These are phyloP conservation scores for Chlorocebus sabaeus DNA, from an alignment of 2,113 vertebrate species.

Conservation along the genomic window DNA sequence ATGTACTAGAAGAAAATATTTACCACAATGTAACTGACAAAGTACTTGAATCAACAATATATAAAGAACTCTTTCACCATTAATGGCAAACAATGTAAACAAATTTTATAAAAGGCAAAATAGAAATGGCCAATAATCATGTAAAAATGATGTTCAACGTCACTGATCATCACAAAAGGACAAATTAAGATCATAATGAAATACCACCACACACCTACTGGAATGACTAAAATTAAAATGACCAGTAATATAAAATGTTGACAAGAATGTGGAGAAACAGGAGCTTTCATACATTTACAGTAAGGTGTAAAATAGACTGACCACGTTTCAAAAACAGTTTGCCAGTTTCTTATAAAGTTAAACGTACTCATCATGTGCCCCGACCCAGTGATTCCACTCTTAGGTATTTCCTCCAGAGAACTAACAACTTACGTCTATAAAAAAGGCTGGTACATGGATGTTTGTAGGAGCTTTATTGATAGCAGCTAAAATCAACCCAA, in stretches of 20 bases:
- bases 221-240: background rate
- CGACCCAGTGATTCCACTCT: background rate
- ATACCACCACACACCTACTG: background rate
- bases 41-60: background rate
- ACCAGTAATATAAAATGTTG: background rate
- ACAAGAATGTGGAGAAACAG: background rate
- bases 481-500: background rate
- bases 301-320: background rate
- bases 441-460: background rate
- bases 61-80: background rate
- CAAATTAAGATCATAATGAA: background rate
- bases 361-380: background rate
- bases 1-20: slow-evolving; percentile 7
- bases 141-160: background rate
- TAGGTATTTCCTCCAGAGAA: background rate
- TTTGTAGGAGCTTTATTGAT: background rate
- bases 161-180: background rate
- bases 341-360: background rate
- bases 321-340: background rate
- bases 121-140: background rate
- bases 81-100: background rate
- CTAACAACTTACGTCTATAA: background rate
- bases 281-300: background rate
- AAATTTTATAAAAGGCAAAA: slow-evolving; percentile 1
- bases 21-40: background rate